These are phyloP conservation scores for Orthosia incerta DNA, from an alignment of 2,888 invertebrate species.

Conservation along the genomic window DNA sequence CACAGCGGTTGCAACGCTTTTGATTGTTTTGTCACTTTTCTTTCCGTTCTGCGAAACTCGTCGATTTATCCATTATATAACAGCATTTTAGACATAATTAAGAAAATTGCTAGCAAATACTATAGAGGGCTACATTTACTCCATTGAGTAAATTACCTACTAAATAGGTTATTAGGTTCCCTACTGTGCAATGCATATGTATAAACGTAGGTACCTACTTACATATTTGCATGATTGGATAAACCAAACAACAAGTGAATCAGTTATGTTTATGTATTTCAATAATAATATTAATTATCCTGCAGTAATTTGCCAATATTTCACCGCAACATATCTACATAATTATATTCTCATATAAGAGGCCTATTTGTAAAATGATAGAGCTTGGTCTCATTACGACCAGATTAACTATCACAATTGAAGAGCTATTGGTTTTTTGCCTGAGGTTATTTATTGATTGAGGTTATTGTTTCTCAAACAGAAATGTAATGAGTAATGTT, in stretches of 20 bases:
- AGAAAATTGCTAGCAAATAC: background rate
- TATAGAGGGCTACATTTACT: background rate
- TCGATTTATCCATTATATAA: background rate
- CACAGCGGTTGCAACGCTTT: background rate
- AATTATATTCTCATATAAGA: background rate
- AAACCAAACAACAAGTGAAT: conserved; percentile 9
- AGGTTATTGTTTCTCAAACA: no score
- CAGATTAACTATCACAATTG: no score
- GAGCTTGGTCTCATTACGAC: no score
- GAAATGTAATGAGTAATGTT: no score
- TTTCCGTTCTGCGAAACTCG: background rate
- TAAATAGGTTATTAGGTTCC: conserved; percentile 22
- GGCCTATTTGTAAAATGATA: background rate
- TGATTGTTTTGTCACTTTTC: background rate
- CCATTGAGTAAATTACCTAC: conserved; percentile 10
- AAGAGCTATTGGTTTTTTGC: no score
- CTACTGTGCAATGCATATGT: background rate
- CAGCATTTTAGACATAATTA: background rate
- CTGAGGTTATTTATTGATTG: no score
- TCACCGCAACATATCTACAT: background rate
- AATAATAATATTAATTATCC: conserved; percentile 9
- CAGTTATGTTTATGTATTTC: background rate
- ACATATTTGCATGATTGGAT: conserved; percentile 3
- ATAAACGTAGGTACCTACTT: background rate
- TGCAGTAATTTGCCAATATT: conserved; percentile 4